A percentile compares a stretch with the other conserved stretches of the same genome.
Conservation (phyloP, 2,888 invertebrate genomes). For the Coleophora flavipennella region DNA sequence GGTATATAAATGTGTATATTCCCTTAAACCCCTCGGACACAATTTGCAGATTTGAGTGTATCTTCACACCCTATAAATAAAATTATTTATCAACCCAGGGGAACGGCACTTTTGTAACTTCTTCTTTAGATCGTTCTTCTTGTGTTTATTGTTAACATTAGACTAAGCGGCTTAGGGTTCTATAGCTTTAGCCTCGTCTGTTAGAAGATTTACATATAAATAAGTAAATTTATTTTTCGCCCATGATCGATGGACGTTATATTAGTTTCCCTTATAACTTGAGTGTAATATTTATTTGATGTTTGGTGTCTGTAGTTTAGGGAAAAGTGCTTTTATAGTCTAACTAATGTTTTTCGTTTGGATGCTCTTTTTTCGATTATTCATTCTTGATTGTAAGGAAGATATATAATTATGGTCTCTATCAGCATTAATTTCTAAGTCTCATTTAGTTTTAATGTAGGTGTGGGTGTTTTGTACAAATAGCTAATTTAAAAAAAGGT, state of each 20-base stretch:
- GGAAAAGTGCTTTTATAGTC: constrained; percentile 64
- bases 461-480: no score
- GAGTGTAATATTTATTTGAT: constrained; percentile 52
- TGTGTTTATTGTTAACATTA: constrained; percentile 21
- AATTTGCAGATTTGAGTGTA: background rate
- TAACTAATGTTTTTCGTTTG: constrained; percentile 18
- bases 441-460: no score
- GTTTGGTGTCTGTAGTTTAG: constrained; percentile 65
- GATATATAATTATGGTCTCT: background rate
- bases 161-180: constrained; percentile 43
- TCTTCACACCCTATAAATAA: background rate
- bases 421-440: no score
- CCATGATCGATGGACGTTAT: constrained; percentile 19
- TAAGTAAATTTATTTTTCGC: constrained; percentile 27
- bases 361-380: background rate
- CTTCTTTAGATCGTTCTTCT: constrained; percentile 4
- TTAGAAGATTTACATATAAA: constrained; percentile 39
- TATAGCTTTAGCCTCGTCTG: constrained; percentile 54
- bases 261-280: no score
- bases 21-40: background rate
- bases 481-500: background rate
- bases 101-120: background rate
- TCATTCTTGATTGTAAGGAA: background rate
- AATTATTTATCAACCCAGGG: background rate
- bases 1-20: background rate